Percentiles rank a stretch among this genome's conserved stretches.
These are phyloP conservation scores for Papilio dardanus DNA, from an alignment of 1,140 invertebrate species.

Conservation along the genomic window DNA sequence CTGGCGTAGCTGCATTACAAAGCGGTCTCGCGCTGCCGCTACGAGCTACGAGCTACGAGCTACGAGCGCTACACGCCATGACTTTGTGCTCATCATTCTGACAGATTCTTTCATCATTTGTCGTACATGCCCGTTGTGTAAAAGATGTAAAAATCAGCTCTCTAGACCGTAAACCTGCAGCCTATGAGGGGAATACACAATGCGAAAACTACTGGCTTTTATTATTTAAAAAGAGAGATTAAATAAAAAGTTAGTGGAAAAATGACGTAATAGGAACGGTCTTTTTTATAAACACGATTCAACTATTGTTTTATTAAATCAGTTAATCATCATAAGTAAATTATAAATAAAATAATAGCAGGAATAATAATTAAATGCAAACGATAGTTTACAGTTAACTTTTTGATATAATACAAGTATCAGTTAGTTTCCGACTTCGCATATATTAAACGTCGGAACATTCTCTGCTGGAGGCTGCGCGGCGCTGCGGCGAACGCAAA, in stretches of 20 bases:
- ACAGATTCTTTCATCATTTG: conserved; percentile 19
- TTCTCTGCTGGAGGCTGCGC: neutral
- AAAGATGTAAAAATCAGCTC: conserved; percentile 12
- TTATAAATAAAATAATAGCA: too few species aligned
- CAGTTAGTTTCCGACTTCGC: neutral
- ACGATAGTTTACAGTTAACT: neutral
- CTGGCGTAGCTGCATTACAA: neutral
- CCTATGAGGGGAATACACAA: neutral
- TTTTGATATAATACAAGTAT: neutral
- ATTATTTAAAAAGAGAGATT: conserved; percentile 1
- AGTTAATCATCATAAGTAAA: too few species aligned
- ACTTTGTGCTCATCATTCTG: conserved; percentile 11
- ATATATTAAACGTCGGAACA: conserved; percentile 16
- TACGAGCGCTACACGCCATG: conserved; percentile 3
- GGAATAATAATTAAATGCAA: neutral
- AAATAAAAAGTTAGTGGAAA: too few species aligned
- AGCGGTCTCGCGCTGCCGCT: neutral
- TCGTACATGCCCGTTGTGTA: neutral
- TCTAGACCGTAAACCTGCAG: neutral
- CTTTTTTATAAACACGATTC: too few species aligned
- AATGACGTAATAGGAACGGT: too few species aligned
- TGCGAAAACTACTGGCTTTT: neutral
- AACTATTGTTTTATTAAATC: too few species aligned
- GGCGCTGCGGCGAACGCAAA: conserved; percentile 3
- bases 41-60: conserved; percentile 20